phyloP scores from a whole-genome alignment of 2,113 vertebrate species.

The Tragelaphus buxtoni region DNA sequence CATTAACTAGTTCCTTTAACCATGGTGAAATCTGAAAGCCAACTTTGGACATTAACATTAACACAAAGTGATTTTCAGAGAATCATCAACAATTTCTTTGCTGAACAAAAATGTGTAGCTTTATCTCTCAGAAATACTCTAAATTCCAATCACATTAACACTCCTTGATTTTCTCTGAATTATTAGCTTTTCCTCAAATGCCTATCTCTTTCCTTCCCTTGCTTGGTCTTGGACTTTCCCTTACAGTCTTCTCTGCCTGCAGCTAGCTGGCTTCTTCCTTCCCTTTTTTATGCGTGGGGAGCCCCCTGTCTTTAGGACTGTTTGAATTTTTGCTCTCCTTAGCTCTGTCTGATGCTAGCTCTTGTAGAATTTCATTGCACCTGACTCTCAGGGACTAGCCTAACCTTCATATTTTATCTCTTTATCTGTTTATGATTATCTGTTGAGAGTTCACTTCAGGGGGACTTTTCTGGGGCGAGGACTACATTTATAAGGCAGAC shows the following conservation, averaged over 20 bases:
- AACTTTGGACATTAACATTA: background rate
- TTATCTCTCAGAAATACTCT: background rate
- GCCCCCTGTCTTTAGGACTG: background rate
- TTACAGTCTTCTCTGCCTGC: background rate
- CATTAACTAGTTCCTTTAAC: background rate
- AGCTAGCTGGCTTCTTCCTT: background rate
- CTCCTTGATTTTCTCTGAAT: background rate
- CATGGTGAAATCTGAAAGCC: background rate
- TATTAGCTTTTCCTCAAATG: background rate
- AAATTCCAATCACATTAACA: background rate
- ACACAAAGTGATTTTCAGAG: conserved; percentile 23
- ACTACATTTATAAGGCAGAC: background rate
- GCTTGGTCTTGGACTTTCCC: background rate
- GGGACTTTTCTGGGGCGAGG: background rate
- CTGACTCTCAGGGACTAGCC: background rate
- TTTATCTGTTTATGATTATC: background rate
- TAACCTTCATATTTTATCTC: background rate
- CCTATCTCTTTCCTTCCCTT: background rate
- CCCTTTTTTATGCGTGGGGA: background rate
- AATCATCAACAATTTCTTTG: background rate
- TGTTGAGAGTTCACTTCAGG: background rate
- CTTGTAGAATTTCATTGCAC: background rate
- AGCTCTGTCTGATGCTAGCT: background rate
- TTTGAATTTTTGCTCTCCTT: background rate
- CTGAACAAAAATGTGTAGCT: background rate